phyloP scores from a whole-genome alignment of 2,113 vertebrate genomes.

The Aepyceros melampus region DNA sequence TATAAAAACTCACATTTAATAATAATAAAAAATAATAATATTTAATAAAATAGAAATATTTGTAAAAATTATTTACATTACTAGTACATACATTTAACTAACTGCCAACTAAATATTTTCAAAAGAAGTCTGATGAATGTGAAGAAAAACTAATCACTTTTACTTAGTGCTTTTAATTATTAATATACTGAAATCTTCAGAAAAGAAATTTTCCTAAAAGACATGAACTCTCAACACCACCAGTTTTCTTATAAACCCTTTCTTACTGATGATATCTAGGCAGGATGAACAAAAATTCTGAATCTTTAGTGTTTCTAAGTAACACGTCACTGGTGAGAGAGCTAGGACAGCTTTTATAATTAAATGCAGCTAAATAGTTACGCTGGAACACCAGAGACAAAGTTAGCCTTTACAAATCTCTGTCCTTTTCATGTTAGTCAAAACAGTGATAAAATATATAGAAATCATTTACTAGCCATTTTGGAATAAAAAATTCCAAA shows the following conservation, averaged over 20 bases:
- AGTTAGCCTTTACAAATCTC: background rate
- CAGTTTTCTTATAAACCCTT: background rate
- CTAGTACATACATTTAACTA: background rate
- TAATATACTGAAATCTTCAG: background rate
- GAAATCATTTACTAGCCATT: background rate
- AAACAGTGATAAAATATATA: background rate
- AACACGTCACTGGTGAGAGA: background rate
- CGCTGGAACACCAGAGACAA: background rate
- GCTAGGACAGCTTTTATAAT: background rate
- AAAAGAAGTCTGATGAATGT: background rate
- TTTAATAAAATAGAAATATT: slow-evolving; percentile 9
- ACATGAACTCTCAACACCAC: background rate
- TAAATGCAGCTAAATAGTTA: background rate
- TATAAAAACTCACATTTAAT: background rate
- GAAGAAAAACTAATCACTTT: slow-evolving; percentile 4
- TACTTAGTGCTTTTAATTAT: background rate
- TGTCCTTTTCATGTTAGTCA: background rate
- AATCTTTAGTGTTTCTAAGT: background rate
- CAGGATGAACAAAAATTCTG: background rate
- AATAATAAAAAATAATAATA: background rate
- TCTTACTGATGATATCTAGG: background rate
- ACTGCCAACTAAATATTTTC: background rate
- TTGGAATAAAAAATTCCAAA: background rate
- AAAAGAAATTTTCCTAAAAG: background rate
- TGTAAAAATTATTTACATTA: background rate